Evolutionary conservation across 2,797 vertebrate species (phyloP), one percentile per base, ranked within the genome.

Genomic region (Triplophysa yarkandensis): DNA sequence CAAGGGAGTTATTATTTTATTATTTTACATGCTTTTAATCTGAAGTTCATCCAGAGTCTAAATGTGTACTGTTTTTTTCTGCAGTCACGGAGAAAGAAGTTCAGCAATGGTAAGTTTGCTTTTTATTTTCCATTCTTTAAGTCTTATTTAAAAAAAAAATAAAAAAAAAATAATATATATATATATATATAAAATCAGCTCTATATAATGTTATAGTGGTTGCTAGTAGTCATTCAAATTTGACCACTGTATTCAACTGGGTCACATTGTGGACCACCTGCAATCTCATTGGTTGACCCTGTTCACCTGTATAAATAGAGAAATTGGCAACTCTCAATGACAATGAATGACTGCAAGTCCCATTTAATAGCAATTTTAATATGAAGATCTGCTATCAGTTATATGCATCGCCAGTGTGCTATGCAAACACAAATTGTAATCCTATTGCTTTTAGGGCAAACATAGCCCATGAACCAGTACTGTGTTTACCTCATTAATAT

Each of bases 61-160:
- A 68, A 54, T 30, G 13, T 69, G 34, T 36, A n/a, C n/a, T 71
- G 41, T 75, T 5, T 27, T 39, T 16, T 68, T 78, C 61, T 62
- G 21, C 80, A 83, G 82, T 83, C 57, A 83, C 82, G 16, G 82
- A 83, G 52, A 83, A 83, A 44, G 82, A 83, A 80, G 80, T 83
- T 57, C 82, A 83, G 72, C 82, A 83, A 66, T 83, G 80, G 82
- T 81, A 57, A 81, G 82, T 80, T 13, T 54, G 34, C 23, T 54
- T 13, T 63, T 54, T 77, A 17, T 50, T 32, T 61, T 4, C 4
- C 3, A 25, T 5, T 34, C 30, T 17, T 13, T 13, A 6, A 28
- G 25, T 19, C 34, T 21, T 11, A 54, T n/a, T n/a, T n/a, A n/a
- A n/a, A n/a, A n/a, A n/a, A n/a, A n/a, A n/a, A n/a, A n/a, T n/a